Percentiles rank a stretch among this genome's conserved stretches.
Conservation (phyloP, 2,797 vertebrate species). For the Macrochelys suwanniensis region DNA sequence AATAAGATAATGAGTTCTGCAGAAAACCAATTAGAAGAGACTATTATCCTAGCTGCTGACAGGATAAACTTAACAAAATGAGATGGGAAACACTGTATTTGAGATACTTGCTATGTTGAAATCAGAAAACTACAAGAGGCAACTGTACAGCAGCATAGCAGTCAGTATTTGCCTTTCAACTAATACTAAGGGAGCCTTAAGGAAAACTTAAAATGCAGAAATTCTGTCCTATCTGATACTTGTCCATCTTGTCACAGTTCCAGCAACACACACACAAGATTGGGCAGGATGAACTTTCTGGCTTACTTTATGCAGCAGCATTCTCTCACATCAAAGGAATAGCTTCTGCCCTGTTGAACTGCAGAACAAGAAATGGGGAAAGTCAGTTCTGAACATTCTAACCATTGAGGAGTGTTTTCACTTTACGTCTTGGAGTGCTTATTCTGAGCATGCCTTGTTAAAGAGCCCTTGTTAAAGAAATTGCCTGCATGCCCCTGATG, state of each 20-base stretch:
- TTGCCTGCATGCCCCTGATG: background rate
- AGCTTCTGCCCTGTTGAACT: background rate
- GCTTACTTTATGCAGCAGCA: background rate
- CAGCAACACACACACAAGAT: background rate
- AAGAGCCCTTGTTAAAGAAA: background rate
- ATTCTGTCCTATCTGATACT: background rate
- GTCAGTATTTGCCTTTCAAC: background rate
- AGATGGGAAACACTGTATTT: background rate
- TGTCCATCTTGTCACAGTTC: background rate
- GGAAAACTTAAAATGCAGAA: background rate
- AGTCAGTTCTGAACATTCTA: background rate
- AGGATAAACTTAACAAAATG: background rate
- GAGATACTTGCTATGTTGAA: background rate
- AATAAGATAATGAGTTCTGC: slow-evolving; percentile 11
- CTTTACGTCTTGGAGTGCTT: background rate
- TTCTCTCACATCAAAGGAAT: background rate
- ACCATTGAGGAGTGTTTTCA: background rate
- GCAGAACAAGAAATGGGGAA: background rate
- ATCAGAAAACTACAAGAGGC: background rate
- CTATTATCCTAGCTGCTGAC: background rate
- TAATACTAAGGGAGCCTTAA: background rate
- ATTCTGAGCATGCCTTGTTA: background rate
- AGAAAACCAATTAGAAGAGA: background rate
- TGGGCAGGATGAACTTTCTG: background rate
- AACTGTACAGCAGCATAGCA: background rate